These are phyloP conservation scores for Ypsolopha scabrella DNA, from an alignment of 2,888 invertebrate species.

Conservation along the genomic window DNA sequence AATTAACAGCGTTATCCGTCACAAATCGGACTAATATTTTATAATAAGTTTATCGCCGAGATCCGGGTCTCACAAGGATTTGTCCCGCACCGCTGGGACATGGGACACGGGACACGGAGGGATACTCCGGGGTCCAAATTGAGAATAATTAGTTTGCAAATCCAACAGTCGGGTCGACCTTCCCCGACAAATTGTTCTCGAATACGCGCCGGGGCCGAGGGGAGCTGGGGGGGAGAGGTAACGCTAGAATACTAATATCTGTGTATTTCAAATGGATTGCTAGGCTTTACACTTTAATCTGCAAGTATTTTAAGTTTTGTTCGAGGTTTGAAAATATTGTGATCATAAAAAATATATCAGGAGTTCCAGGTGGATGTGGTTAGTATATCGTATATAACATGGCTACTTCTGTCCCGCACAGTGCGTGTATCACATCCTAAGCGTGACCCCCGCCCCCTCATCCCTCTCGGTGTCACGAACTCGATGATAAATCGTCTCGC, in stretches of 20 bases:
- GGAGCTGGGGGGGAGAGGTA: not conserved
- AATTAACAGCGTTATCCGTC: no score
- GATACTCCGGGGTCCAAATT: constrained; percentile 6
- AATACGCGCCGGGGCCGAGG: not conserved
- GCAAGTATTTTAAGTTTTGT: no score
- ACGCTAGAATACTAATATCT: not conserved
- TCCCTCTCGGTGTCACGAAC: not conserved
- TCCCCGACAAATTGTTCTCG: not conserved
- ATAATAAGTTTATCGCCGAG: not conserved
- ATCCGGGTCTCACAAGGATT: constrained; percentile 7
- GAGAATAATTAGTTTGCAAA: constrained; percentile 24
- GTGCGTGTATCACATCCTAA: not conserved
- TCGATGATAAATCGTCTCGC: constrained; percentile 1
- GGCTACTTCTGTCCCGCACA: not conserved
- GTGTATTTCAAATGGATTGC: no score
- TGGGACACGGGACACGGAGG: no score
- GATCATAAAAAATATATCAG: no score
- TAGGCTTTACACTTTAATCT: no score
- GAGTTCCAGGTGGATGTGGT: no score
- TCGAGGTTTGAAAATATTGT: no score
- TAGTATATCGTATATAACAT: no score
- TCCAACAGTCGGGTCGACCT: constrained; percentile 11
- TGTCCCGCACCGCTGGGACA: not conserved
- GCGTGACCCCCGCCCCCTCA: not conserved
- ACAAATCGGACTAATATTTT: not conserved